Base-by-base conservation (phyloP, 2,797 vertebrate species). In the Hippocampus kuda region DNA sequence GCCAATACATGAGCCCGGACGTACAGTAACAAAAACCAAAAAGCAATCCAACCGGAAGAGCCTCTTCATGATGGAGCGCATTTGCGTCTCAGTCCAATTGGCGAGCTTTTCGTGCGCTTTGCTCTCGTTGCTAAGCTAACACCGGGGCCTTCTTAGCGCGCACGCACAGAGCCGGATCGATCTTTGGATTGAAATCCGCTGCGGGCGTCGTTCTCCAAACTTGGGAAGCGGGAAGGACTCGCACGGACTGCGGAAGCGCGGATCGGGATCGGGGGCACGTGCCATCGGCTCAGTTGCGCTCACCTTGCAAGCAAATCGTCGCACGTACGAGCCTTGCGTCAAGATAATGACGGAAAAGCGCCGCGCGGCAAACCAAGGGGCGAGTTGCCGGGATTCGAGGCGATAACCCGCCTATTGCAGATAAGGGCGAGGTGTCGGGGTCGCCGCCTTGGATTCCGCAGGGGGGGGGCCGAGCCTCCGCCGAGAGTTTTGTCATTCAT, bases 401-500 rank as follows among this genome's bases (percentile, higher is more conserved):
- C 83, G 87, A 87, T 87, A 85, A 87, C 86, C 82, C 84, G 82
- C 81, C 80, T 82, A 84, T 84, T 88, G 83, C 74, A 85, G 83
- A 88, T 80, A 81, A 84, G n/a, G 81, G 76, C 65, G 54, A 83
- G 84, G 81, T 77, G 86, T 77, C 30, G 30, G 30, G 30, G 30
- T 34, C 83, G 72, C n/a, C n/a, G n/a, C n/a, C n/a, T n/a, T 3
- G 30, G 30, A 77, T 79, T 80, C 16, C 4, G 4, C 16, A 18
- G 72, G 70, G 84, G 77, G 75, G 76, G 79, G 81, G 73, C 69
- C 79, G 80, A 77, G 72, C 48, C 0, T 86, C 82, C 81, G 78
- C 72, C 75, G 81, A 86, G 83, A 83, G 75, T 87, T 89, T 86
- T 82, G 81, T 87, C 87, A 90, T 90, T 88, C 88, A 90, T 89